Conservation (phyloP, 2,888 invertebrate species). For the Smittia aterrima region DNA sequence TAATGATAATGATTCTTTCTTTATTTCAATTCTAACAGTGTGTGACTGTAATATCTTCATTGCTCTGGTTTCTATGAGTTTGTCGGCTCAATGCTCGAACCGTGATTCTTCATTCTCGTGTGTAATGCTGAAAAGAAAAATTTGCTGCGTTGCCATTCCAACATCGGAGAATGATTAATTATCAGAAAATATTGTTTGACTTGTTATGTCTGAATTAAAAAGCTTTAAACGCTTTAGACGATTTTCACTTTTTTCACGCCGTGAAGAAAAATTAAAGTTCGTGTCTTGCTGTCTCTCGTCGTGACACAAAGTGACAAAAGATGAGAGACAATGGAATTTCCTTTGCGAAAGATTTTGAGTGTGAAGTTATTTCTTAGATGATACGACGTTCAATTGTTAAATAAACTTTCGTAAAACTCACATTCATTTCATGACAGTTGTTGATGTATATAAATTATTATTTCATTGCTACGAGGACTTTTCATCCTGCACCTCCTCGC, state of each 20-base stretch:
- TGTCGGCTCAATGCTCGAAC: conserved; percentile 5
- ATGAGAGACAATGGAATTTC: conserved; percentile 5
- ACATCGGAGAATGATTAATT: conserved; percentile 38
- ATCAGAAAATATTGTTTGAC: conserved; percentile 42
- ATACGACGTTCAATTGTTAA: not conserved
- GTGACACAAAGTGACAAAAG: conserved; percentile 4
- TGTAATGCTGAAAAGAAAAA: not conserved
- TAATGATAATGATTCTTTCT: conserved; percentile 36
- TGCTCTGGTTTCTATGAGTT: not conserved
- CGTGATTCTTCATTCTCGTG: conserved; percentile 8
- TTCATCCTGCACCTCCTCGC: conserved; percentile 7
- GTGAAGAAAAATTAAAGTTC: conserved; percentile 14
- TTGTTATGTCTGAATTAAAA: conserved; percentile 42
- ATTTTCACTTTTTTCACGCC: conserved; percentile 32
- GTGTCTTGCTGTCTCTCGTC: conserved; percentile 15
- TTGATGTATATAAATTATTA: conserved; percentile 1
- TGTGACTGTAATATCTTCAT: conserved; percentile 16
- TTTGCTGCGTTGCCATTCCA: conserved; percentile 38
- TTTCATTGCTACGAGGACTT: not conserved
- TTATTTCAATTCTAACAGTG: conserved; percentile 10
- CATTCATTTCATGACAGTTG: not conserved
- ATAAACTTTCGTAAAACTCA: not conserved
- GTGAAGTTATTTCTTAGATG: not conserved
- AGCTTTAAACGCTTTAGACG: conserved; percentile 35
- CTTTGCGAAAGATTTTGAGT: not conserved